These are phyloP conservation scores for Aphis craccivora DNA, from an alignment of 1,140 invertebrate genomes.

Conservation along the genomic window DNA sequence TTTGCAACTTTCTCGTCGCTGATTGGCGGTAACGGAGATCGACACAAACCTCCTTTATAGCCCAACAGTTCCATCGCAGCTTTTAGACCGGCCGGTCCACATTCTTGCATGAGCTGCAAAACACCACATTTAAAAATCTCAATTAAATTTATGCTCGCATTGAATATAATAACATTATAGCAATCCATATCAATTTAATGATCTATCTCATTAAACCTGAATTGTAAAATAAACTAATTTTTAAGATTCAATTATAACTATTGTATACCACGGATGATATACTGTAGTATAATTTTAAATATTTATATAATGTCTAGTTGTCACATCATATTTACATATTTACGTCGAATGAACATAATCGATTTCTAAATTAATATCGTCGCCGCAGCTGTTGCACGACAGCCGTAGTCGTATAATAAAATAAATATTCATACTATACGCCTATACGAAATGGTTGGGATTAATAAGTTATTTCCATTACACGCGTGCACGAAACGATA, in stretches of 20 bases:
- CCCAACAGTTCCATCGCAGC: slow-evolving; percentile 67
- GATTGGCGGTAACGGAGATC: slow-evolving; percentile 63
- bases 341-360: neutral
- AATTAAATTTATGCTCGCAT: neutral
- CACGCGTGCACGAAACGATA: neutral
- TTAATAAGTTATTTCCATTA: neutral
- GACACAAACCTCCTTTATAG: slow-evolving; percentile 66
- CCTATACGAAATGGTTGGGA: neutral
- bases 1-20: neutral
- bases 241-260: too few species aligned
- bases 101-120: slow-evolving; percentile 66
- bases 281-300: neutral
- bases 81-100: slow-evolving; percentile 68
- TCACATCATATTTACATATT: neutral
- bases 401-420: neutral
- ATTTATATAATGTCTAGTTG: neutral
- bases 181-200: neutral
- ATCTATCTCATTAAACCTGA: neutral
- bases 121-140: neutral
- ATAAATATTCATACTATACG: neutral
- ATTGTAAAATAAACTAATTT: neutral
- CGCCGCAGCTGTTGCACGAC: neutral
- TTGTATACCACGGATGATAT: neutral
- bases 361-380: neutral
- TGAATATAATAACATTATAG: neutral